Base-by-base conservation (phyloP, 2,888 invertebrate species). In the Eilema sororculum region DNA sequence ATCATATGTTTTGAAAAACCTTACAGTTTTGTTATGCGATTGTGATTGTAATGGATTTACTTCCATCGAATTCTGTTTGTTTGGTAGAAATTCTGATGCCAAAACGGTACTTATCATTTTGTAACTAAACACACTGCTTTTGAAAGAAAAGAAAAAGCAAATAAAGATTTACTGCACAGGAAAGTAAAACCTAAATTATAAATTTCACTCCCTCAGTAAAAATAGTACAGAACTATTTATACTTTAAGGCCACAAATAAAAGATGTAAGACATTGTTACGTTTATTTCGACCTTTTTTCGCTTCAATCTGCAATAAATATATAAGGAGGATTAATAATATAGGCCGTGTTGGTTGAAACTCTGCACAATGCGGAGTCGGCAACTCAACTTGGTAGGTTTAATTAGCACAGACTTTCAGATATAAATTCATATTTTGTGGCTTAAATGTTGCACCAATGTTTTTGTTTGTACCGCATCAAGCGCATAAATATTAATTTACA, bases 371-470 rank as follows among this genome's bases (percentile, higher is more conserved):
- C 82, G 70, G 77, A 81, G 75, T 82, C 77, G 75, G 77, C 80
- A 76, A 76, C 77, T 72, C 78, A 73, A 71, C 76, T 68, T 68
- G 67, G 79, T 79, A 58, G 75, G 78, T 84, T 87, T 89, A 89
- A 90, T 90, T 90, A 90, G 86, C 80, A 78, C 84, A 73, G 84
- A 86, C 86, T 85, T 83, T 84, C 72, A 82, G 80, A 80, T 78
- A 83, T 85, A 88, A 86, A 86, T 86, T 83, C 74, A 81, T 78
- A 78, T 81, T 66, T 84, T 78, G 77, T 74, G 79, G 78, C 82
- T 80, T 78, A 78, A 60, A 56, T 65, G 74, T 77, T 79, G 73
- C 73, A 75, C 75, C 62, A 73, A 65, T 78, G 75, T 78, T 80
- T 78, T 81, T 77, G 76, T 73, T 75, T 71, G 58, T 25, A 69